Base-by-base conservation (phyloP, 2,888 invertebrate genomes). In the Nymphalis urticae region DNA sequence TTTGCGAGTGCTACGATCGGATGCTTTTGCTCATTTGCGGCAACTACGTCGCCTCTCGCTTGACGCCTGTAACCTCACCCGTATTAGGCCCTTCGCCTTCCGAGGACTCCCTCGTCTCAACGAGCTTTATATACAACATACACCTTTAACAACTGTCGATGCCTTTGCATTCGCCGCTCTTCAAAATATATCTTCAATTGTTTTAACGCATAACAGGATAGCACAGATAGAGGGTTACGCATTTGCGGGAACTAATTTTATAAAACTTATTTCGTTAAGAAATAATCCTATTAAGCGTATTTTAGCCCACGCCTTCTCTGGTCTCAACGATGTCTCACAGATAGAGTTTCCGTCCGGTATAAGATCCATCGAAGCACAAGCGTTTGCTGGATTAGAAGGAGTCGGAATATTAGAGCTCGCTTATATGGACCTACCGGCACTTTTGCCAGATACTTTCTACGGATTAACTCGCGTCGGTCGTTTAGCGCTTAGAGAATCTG, bases 61-160 rank as follows among this genome's bases (percentile, higher is more conserved):
- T 78, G 97, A 97, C 85, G 96, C 96, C 76, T 98, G 98, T 92
- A 96, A 97, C 85, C 96, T 98, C 75, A 95, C 96, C 63, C 94
- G 94, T 72, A 96, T 98, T 77, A 86, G 96, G 78, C 96, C 96
- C 63, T 97, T 97, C 85, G 97, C 97, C 64, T 98, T 98, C 87
- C 95, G 96, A 42, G 97, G 97, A 13, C 88, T 98, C 65, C 95
- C 95, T 6, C 94, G 96, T 17, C 94, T 98, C 9, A 94, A 94
- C 80, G 97, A 95, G 81, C 94, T 97, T 53, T 96, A 97, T 76
- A 97, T 98, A 75, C 97, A 97, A 82, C 95, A 97, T 79, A 98
- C 98, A 16, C 97, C 96, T 2, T 90, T 98, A 64, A 93, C 95
- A 62, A 95, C 95, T 47, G 95, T 98, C 66, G 95, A 97, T 51